Evolutionary conservation across 2,888 invertebrate genomes (phyloP), one percentile per base, ranked within the genome.

Genomic region (Clunio marinus): DNA sequence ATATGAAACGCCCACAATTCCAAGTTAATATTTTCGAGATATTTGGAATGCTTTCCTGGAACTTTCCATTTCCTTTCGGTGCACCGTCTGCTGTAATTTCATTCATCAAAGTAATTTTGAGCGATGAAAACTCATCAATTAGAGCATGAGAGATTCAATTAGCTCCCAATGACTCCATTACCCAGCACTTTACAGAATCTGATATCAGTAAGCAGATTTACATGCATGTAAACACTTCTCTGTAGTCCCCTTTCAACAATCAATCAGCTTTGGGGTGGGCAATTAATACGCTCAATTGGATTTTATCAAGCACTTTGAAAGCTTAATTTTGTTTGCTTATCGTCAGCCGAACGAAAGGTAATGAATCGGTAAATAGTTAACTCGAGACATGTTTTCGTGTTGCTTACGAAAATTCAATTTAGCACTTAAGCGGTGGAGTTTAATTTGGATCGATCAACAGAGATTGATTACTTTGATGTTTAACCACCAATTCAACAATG

Each of bases 341-440:
- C 27, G 57, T 57, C 27, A 57, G 57, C 57, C 24, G 25, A 57
- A 27, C 57, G 15, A 46, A 35, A 66, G 22, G 32, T 32, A 66
- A 66, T 66, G 51, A 55, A 51, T 66, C 32, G 28, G 66, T 55
- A 66, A 66, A 66, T 66, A 66, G 55, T 24, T 57, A 17, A 41
- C 13, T 51, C 51, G 51, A 45, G 45, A 17, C 51, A 22, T 22
- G 51, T 22, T 37, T 45, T 27, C 22, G n/a, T 22, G 46, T 45
- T 35, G 41, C 41, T 65, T 46, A 65, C 25, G 27, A 28, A 46
- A 46, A 65, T 65, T 65, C 17, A 65, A 65, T 65, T 65, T 65
- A 41, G 45, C 63, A 41, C 45, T 63, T 10, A 37, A 55, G 15
- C 55, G 28, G 25, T 27, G 25, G 27, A 46, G 51, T n/a, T 51